These are phyloP conservation scores for Eretmocerus hayati DNA, from an alignment of 2,888 invertebrate species.

Conservation along the genomic window DNA sequence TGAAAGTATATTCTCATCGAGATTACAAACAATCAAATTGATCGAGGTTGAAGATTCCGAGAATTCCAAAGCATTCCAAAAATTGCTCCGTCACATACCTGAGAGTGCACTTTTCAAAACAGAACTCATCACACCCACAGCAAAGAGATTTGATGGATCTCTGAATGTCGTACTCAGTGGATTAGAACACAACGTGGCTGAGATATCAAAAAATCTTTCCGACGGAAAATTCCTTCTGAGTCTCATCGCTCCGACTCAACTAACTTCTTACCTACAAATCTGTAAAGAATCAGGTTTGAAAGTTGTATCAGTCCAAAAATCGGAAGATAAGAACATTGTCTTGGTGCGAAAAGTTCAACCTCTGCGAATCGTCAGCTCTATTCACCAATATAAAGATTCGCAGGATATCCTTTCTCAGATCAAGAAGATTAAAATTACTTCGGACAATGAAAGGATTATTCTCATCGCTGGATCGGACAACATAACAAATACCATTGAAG, in stretches of 20 bases:
- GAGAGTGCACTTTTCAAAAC: slow-evolving; percentile 6
- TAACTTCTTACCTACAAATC: slow-evolving; percentile 2
- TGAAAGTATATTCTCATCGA: slow-evolving; percentile 14
- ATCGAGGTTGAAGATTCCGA: background rate
- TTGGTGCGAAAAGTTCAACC: no score
- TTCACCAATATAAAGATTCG: no score
- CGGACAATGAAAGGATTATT: no score
- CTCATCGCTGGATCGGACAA: no score
- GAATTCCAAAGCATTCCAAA: background rate
- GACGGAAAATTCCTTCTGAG: slow-evolving; percentile 10
- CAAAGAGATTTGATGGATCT: slow-evolving; percentile 8
- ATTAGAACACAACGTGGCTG: background rate
- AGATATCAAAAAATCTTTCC: slow-evolving; percentile 6
- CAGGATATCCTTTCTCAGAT: no score
- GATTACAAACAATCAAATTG: slow-evolving; percentile 10
- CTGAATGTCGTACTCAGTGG: slow-evolving; percentile 7
- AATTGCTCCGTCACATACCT: slow-evolving; percentile 2
- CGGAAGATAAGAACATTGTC: no score
- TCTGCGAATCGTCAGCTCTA: no score
- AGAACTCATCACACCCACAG: background rate
- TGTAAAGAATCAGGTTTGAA: slow-evolving; percentile 1
- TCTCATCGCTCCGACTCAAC: slow-evolving; percentile 2
- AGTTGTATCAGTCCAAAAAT: slow-evolving; percentile 3
- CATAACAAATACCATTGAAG: no score
- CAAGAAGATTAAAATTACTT: no score